Evolutionary conservation across 2,797 vertebrate genomes (phyloP).

Genomic region (Diglossa cyanea): DNA sequence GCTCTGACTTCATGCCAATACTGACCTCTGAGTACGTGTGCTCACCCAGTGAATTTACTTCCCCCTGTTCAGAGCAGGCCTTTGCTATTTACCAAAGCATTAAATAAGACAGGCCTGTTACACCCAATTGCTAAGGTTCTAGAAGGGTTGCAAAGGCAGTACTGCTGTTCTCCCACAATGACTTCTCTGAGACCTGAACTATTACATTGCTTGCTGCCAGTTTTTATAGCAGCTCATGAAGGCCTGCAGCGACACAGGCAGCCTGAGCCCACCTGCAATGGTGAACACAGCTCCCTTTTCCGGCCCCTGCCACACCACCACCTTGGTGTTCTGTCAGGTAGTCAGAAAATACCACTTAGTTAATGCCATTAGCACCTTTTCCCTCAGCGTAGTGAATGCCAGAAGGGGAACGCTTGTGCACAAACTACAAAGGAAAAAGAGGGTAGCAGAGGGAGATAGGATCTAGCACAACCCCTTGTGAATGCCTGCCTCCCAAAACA

Average conservation of each 20-base stretch:
- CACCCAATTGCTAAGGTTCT: background rate
- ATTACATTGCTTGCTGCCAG: background rate
- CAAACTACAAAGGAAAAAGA: background rate
- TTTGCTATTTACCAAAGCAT: background rate
- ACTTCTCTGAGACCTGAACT: background rate
- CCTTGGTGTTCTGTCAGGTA: background rate
- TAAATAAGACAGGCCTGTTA: background rate
- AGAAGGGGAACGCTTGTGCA: background rate
- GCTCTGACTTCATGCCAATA: background rate
- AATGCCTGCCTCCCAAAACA: background rate
- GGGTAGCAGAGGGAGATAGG: background rate
- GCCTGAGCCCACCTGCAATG: rapidly evolving
- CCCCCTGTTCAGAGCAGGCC: background rate
- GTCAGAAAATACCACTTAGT: background rate
- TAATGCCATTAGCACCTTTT: background rate
- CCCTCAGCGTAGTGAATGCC: background rate
- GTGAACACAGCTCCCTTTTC: rapidly evolving
- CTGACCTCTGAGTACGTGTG: rapidly evolving
- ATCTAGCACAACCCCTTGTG: background rate
- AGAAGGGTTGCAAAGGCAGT: background rate
- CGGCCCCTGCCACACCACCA: background rate
- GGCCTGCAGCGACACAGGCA: background rate
- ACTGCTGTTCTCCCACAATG: background rate
- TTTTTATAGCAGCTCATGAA: background rate
- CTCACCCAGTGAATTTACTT: background rate